Evolutionary conservation across 37 sponge, comb jelly and placozoan genomes (phyloP).

Genomic region (Corticium candelabrum): DNA sequence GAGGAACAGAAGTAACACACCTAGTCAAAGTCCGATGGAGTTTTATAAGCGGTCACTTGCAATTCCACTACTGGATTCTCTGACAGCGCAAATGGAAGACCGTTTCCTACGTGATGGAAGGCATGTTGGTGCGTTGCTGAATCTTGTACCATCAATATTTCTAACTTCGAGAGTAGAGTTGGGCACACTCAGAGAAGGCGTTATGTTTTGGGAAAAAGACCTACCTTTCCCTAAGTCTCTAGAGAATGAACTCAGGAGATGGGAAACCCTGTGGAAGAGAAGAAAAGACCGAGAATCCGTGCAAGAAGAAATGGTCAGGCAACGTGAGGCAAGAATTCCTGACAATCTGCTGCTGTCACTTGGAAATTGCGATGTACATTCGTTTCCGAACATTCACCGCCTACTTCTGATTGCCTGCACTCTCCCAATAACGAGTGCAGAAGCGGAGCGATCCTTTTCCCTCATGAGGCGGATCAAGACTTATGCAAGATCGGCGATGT

Average conservation of each 20-base stretch:
- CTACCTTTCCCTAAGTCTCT: conserved; percentile 23
- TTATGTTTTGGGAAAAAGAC: conserved; percentile 14
- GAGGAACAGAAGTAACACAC: conserved; percentile 14
- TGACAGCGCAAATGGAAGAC: conserved; percentile 12
- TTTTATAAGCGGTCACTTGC: conserved; percentile 16
- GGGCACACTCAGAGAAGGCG: not conserved
- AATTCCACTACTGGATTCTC: conserved; percentile 32
- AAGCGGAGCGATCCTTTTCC: too few relatives aligned
- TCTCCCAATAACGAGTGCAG: conserved; percentile 22
- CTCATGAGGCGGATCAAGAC: conserved; percentile 16
- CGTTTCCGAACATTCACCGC: conserved; percentile 28
- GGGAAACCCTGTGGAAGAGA: conserved; percentile 14
- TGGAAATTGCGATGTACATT: conserved; percentile 18
- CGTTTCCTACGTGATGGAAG: conserved; percentile 15
- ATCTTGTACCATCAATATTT: conserved; percentile 27
- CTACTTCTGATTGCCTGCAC: conserved; percentile 29
- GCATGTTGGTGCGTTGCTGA: conserved; percentile 20
- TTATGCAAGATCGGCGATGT: conserved; percentile 19
- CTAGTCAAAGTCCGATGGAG: conserved; percentile 11
- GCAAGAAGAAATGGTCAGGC: too few relatives aligned
- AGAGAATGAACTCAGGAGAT: conserved; percentile 18
- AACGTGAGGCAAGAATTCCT: conserved; percentile 2
- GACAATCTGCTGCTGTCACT: conserved; percentile 20
- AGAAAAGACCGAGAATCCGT: too few relatives aligned
- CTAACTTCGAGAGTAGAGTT: not conserved